Evolutionary conservation across 2,888 invertebrate genomes (phyloP), one percentile per base, ranked within the genome.

Genomic region (Bedellia somnulentella): DNA sequence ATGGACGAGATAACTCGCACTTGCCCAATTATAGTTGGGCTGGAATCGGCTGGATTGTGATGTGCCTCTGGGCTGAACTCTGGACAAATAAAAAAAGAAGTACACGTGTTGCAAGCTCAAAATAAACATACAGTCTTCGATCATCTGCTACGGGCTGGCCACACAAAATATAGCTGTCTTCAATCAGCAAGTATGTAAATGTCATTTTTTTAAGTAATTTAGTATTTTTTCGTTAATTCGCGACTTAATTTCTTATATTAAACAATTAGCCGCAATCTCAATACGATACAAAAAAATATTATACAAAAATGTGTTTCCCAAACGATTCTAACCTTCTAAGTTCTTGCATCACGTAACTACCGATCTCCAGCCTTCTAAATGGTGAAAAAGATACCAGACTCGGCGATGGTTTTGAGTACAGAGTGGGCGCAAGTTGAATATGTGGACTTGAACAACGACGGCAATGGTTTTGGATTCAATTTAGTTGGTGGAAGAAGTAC

Each of bases 341-440:
- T 43, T 40, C 37, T 45, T 47, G 49, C 49, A 53, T 66, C 70
- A 71, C 71, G 70, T 70, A 68, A 71, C 70, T 37, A 27, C 33
- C 29, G 26, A 16, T 18, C 21, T 14, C 8, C 27, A 10, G 28
- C 32, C 28, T 30, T 34, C 36, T 42, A 39, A 38, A 75, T 76
- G 76, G 75, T 76, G 56, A 41, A 33, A 29, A 66, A 57, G 52
- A 54, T 52, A 46, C 27, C 17, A 15, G 23, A 25, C 11, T 45
- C 47, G 54, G 71, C 64, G 57, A 84, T 85, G 85, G 85, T 85
- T 85, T 83, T 98, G 78, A 96, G 93, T 77, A 97, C 97, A 66
- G 98, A 98, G 82, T 98, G 96, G 96, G 95, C 95, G 49, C 97
- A 98, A 82, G 94, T 99, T 66, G 98, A 99, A 85, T 93, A 96